These are phyloP conservation scores for Helleia helle DNA, from an alignment of 2,888 invertebrate species.

Conservation along the genomic window DNA sequence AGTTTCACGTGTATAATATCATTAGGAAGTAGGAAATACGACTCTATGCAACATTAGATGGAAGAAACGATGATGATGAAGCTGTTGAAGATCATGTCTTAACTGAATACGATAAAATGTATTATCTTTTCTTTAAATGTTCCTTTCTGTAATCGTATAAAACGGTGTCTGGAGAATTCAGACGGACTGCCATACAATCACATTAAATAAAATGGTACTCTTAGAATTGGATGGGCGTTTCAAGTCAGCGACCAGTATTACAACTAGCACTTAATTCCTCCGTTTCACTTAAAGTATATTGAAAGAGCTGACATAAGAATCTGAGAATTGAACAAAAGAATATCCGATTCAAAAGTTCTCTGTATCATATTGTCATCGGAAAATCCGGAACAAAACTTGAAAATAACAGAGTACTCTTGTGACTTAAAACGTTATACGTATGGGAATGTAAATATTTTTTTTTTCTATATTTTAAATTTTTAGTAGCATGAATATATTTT, in stretches of 20 bases:
- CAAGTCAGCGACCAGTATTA: background rate
- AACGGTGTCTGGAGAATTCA: slow-evolving; percentile 1
- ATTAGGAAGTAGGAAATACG: too few species aligned
- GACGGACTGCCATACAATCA: background rate
- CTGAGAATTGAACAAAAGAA: slow-evolving; percentile 1
- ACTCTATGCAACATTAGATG: too few species aligned
- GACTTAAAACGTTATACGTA: background rate
- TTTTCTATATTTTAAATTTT: background rate
- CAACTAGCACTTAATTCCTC: background rate
- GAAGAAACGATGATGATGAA: too few species aligned
- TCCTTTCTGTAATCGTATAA: background rate
- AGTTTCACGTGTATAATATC: too few species aligned
- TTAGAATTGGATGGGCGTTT: slow-evolving; percentile 1
- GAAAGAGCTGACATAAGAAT: slow-evolving; percentile 1
- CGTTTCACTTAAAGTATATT: background rate
- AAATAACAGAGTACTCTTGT: slow-evolving; percentile 1
- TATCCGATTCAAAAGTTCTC: slow-evolving; percentile 3
- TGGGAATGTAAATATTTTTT: background rate
- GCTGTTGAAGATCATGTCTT: too few species aligned
- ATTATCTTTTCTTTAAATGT: too few species aligned
- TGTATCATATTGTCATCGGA: background rate
- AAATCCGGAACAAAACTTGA: background rate
- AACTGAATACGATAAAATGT: too few species aligned
- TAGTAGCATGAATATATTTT: background rate
- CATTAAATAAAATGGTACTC: slow-evolving; percentile 1